Percentiles rank a stretch among this genome's conserved stretches.
Evolutionary conservation across 37 sponge, comb jelly and placozoan genomes (phyloP).

Genomic region (Lycopodina hypogea): DNA sequence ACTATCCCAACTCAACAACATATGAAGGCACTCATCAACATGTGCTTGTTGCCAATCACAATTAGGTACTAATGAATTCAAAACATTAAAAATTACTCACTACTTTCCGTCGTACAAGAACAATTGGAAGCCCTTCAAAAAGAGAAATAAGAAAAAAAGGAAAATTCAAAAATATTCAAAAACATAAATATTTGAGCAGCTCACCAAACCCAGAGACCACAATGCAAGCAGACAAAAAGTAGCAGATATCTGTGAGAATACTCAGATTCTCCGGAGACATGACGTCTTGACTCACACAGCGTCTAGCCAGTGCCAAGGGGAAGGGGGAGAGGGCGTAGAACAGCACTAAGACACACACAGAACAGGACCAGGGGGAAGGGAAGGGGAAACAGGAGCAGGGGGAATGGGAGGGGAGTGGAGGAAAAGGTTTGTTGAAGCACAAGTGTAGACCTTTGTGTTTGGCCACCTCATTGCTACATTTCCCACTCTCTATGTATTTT

Average conservation of each 20-base stretch:
- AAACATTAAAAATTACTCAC: constrained; percentile 42
- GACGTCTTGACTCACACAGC: constrained; percentile 21
- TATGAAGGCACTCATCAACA: too few relatives aligned
- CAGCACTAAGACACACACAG: constrained; percentile 31
- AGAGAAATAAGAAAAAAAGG: not conserved
- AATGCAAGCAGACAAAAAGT: constrained; percentile 73
- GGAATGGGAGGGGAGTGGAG: too few relatives aligned
- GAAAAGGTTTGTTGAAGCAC: not conserved
- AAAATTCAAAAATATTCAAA: not conserved
- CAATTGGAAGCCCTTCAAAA: constrained; percentile 57
- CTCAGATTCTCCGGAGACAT: constrained; percentile 31
- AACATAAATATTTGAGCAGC: not conserved
- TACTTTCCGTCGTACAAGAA: constrained; percentile 46
- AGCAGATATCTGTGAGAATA: constrained; percentile 46
- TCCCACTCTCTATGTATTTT: too few relatives aligned
- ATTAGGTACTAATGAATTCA: too few relatives aligned
- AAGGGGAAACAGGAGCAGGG: not conserved
- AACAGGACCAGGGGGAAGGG: not conserved
- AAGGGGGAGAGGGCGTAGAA: constrained; percentile 63
- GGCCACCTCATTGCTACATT: too few relatives aligned
- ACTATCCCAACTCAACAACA: too few relatives aligned
- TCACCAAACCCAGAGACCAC: constrained; percentile 76
- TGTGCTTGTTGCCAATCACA: too few relatives aligned
- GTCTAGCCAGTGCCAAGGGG: constrained; percentile 55
- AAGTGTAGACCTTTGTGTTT: too few relatives aligned